A percentile compares a stretch with the other conserved stretches of the same genome.
phyloP scores from a whole-genome alignment of 2,797 vertebrate species.

The Prionace glauca region DNA sequence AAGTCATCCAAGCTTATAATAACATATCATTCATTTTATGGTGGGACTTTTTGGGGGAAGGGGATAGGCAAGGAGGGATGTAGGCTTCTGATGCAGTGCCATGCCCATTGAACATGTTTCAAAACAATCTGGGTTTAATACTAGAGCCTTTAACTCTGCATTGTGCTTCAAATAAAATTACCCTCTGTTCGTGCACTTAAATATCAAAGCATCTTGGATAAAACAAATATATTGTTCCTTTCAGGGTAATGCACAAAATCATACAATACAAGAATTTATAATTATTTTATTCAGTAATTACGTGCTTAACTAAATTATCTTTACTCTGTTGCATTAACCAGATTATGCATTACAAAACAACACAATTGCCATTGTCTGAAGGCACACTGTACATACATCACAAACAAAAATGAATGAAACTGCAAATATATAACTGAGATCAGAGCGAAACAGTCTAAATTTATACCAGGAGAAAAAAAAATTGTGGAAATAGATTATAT shows the following conservation, averaged over 20 bases:
- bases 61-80: no score
- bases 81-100: background rate
- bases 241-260: background rate
- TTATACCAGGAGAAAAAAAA: background rate
- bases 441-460: background rate
- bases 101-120: no score
- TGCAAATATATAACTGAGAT: background rate
- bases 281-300: slow-evolving; percentile 3
- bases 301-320: background rate
- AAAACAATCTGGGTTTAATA: background rate
- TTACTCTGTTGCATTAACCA: background rate
- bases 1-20: background rate
- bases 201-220: background rate
- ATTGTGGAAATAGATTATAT: background rate
- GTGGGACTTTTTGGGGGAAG: background rate
- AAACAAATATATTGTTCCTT: background rate
- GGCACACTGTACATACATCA: background rate
- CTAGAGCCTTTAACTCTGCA: background rate
- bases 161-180: background rate
- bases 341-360: background rate
- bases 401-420: background rate
- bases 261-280: background rate
- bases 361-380: background rate
- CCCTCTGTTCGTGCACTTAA: background rate
- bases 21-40: background rate